phyloP scores from a whole-genome alignment of 2,113 vertebrate genomes.

The Nematolebias whitei region DNA sequence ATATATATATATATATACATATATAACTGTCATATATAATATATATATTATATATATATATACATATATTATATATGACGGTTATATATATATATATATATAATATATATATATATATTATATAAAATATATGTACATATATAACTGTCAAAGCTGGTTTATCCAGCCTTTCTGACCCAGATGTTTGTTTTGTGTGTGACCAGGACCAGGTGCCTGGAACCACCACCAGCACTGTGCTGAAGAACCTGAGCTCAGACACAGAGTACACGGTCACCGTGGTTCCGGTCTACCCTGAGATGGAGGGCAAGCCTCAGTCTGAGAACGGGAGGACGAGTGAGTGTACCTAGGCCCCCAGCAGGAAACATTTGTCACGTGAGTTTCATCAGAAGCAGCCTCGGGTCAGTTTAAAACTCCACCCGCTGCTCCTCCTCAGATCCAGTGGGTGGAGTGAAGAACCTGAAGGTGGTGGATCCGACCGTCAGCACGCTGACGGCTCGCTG shows the following conservation, averaged over 20 bases:
- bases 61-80: no score
- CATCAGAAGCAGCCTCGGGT: background rate
- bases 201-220: conserved; percentile 88
- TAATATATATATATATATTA: no score
- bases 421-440: conserved; percentile 83
- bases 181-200: background rate
- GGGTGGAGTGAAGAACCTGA: conserved; percentile 87
- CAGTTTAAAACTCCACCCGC: background rate
- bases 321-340: conserved; percentile 89
- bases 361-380: background rate
- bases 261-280: conserved; percentile 88
- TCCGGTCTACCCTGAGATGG: conserved; percentile 90
- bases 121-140: no score
- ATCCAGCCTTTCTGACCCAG: background rate
- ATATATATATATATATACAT: no score
- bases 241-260: conserved; percentile 86
- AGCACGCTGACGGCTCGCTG: conserved; percentile 85
- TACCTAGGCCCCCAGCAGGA: no score
- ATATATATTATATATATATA: no score
- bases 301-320: conserved; percentile 84
- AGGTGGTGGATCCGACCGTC: conserved; percentile 87
- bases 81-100: no score
- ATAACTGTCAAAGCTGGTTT: no score
- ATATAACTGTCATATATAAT: no score
- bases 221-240: conserved; percentile 84